Conservation (phyloP, 2,113 vertebrate species). For the Pipa parva region DNA sequence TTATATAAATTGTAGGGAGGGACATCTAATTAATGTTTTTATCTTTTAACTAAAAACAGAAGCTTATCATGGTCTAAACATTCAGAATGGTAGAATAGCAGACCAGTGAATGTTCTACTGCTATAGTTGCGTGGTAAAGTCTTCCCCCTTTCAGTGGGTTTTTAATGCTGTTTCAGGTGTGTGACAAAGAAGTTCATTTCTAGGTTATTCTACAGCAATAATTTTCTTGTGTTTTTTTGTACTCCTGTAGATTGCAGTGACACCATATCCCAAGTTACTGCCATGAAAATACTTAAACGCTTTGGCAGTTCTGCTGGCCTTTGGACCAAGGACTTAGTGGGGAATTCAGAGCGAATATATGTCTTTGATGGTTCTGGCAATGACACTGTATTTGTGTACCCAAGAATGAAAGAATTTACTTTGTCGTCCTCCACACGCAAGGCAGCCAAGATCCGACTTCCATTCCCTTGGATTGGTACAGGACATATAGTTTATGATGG, state of each 20-base stretch:
- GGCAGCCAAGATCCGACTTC: slow-evolving; percentile 71
- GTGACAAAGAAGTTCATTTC: too few relatives aligned
- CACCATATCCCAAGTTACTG: slow-evolving; percentile 80
- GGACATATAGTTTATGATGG: slow-evolving; percentile 80
- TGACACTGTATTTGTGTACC: slow-evolving; percentile 75
- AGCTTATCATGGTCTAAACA: too few relatives aligned
- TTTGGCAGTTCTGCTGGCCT: slow-evolving; percentile 76
- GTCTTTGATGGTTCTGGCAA: slow-evolving; percentile 81
- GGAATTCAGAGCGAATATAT: slow-evolving; percentile 78
- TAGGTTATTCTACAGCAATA: too few relatives aligned
- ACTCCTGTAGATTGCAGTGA: slow-evolving; percentile 77
- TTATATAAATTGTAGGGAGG: too few relatives aligned
- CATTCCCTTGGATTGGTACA: slow-evolving; percentile 77
- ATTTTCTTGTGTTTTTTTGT: background rate
- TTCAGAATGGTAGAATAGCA: too few relatives aligned
- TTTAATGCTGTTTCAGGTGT: too few relatives aligned
- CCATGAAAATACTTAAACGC: slow-evolving; percentile 92
- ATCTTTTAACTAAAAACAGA: too few relatives aligned
- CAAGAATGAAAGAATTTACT: slow-evolving; percentile 76
- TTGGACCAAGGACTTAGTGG: slow-evolving; percentile 83
- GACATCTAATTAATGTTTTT: too few relatives aligned
- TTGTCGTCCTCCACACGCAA: slow-evolving; percentile 64
- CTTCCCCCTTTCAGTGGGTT: too few relatives aligned
- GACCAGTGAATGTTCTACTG: too few relatives aligned
- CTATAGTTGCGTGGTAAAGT: too few relatives aligned